Conservation (phyloP, 1,140 invertebrate species). For the Archegozetes longisetosus region DNA sequence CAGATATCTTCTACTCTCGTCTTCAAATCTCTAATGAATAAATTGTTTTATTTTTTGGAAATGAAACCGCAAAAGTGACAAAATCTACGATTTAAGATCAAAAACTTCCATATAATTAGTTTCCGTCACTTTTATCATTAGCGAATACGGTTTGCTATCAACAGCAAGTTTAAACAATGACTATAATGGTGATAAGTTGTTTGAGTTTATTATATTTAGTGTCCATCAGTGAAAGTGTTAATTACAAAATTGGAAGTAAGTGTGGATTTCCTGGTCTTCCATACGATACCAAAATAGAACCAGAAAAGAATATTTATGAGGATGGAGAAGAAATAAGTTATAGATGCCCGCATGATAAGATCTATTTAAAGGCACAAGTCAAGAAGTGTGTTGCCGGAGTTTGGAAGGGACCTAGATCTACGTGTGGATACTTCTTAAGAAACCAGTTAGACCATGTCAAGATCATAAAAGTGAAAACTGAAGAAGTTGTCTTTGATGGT, state of each 20-base stretch:
- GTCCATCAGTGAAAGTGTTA: too few relatives aligned
- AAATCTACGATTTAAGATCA: too few relatives aligned
- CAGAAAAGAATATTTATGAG: not conserved
- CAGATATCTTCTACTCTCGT: too few relatives aligned
- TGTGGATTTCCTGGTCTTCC: not conserved
- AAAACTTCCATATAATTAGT: too few relatives aligned
- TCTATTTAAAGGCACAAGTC: not conserved
- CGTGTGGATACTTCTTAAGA: not conserved
- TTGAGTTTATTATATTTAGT: too few relatives aligned
- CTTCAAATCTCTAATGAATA: too few relatives aligned
- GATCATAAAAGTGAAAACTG: not conserved
- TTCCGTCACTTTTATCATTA: too few relatives aligned
- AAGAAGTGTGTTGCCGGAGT: not conserved
- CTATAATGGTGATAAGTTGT: too few relatives aligned
- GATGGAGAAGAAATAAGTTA: not conserved
- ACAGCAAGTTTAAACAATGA: too few relatives aligned
- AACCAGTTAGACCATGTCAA: not conserved
- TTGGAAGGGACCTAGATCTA: not conserved
- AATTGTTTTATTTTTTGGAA: too few relatives aligned
- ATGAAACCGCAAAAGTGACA: too few relatives aligned
- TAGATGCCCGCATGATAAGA: not conserved
- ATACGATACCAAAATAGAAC: not conserved
- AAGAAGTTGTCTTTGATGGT: not conserved
- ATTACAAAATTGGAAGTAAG: not conserved
- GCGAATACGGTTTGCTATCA: too few relatives aligned